phyloP scores from a whole-genome alignment of 2,113 vertebrate species.

The Oreochromis tanganicae region DNA sequence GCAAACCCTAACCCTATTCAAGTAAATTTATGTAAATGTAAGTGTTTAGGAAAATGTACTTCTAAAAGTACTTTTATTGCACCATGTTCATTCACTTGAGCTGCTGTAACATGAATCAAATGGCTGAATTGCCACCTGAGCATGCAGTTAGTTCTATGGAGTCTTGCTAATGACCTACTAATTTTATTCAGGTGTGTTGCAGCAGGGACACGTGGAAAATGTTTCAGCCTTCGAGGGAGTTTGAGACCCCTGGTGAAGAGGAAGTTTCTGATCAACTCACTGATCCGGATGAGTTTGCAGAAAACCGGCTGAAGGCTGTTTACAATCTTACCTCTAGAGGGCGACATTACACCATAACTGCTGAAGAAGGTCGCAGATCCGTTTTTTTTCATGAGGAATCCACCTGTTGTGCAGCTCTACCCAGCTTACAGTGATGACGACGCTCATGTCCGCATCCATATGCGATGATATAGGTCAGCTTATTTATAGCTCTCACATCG shows the following conservation, averaged over 20 bases:
- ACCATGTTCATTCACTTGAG: too few relatives aligned
- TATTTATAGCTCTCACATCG: neutral
- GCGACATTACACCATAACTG: neutral
- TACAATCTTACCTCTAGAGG: neutral
- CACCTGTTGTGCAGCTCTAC: neutral
- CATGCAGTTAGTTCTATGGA: too few relatives aligned
- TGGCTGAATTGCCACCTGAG: too few relatives aligned
- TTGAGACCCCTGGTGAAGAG: neutral
- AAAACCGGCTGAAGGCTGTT: neutral
- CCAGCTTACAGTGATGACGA: fast-evolving
- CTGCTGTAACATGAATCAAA: too few relatives aligned
- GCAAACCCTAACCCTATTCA: too few relatives aligned
- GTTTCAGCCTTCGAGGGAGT: too few relatives aligned
- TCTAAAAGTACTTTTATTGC: too few relatives aligned
- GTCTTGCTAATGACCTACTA: too few relatives aligned
- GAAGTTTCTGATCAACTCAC: neutral
- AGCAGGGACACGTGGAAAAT: too few relatives aligned
- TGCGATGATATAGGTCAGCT: fast-evolving
- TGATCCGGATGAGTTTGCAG: neutral
- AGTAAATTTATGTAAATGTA: too few relatives aligned
- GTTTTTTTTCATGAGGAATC: fast-evolving
- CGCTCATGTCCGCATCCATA: neutral
- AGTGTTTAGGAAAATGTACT: too few relatives aligned
- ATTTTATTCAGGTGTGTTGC: too few relatives aligned
- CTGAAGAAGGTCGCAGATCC: neutral